Evolutionary conservation across 2,888 invertebrate species (phyloP).

Genomic region (Axea sp.): DNA sequence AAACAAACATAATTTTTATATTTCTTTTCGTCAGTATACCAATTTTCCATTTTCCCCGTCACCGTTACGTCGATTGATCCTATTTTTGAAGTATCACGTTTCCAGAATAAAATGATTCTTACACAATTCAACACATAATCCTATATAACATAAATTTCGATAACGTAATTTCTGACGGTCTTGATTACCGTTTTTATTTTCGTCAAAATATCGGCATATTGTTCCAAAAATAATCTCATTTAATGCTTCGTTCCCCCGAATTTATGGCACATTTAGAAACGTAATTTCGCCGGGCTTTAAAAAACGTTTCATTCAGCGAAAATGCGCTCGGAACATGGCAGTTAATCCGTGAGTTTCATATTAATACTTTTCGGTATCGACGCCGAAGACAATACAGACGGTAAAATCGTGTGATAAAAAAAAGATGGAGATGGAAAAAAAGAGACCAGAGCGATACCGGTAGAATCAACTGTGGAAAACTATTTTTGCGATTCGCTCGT

Average conservation of each 20-base stretch:
- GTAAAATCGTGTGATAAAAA: constrained; percentile 15
- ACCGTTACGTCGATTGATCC: no score
- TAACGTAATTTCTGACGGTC: constrained; percentile 4
- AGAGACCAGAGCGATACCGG: neutral
- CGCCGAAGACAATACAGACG: constrained; percentile 31
- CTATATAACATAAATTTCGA: constrained; percentile 8
- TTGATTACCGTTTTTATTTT: constrained; percentile 6
- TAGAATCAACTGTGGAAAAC: constrained; percentile 11
- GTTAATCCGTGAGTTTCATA: constrained; percentile 30
- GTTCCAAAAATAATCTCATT: constrained; percentile 35
- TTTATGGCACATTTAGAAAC: constrained; percentile 22
- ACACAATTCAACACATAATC: no score
- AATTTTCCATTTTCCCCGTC: no score
- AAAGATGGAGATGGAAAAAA: neutral
- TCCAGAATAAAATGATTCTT: no score
- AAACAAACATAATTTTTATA: no score
- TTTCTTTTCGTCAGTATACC: no score
- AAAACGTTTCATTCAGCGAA: constrained; percentile 26
- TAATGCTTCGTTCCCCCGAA: constrained; percentile 9
- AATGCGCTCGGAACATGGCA: constrained; percentile 7
- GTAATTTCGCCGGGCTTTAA: constrained; percentile 28
- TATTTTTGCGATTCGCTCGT: constrained; percentile 23
- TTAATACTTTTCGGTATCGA: constrained; percentile 41
- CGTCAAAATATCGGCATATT: constrained; percentile 20
- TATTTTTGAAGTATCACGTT: no score